Base-by-base conservation (phyloP, 2,888 invertebrate species). In the Melanostoma mellinum region DNA sequence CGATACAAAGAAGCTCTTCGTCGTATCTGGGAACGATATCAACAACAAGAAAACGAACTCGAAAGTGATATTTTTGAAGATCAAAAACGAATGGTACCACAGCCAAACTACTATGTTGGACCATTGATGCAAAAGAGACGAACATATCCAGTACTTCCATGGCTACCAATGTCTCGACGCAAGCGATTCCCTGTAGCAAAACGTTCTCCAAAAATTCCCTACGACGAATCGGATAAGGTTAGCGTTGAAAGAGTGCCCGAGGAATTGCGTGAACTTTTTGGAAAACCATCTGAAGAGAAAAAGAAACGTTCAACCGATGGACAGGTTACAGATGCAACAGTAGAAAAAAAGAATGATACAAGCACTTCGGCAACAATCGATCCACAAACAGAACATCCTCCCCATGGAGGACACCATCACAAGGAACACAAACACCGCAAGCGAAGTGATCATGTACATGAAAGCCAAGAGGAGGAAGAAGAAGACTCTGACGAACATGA, bases 231-330 rank as follows among this genome's bases (percentile, higher is more conserved):
- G 87, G 78, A 92, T 0, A 86, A 87, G 8, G 58, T 87, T n/a
- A 95, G 95, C 1, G 95, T 95, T 88, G 95, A 95, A 2, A 94
- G 93, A 89, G 93, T 95, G 8, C 93, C 94, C 36, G 93, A 94
- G 88, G 95, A 95, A 87, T 89, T 95, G 50, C 94, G 94, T 50
- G 93, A 93, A 88, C 93, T 95, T 78, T 95, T 95, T 88, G 94
- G 93, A 6, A 82, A 86, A 8, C 91, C 92, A 55, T 79, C 91
- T 44, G 93, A 93, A 30, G 89, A 89, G 87, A 92, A 92, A 40
- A 93, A 93, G 30, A 94, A 94, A 88, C 91, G 94, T 53, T 90
- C 93, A 8, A 88, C 88, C 1, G 88, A 88, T 71, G 88, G 87
- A 30, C 85, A 87, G 63, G 46, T 85, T 2, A 68, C 82, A 2